Conservation (phyloP, 2,888 invertebrate species). For the Deladenus siricidicola region DNA sequence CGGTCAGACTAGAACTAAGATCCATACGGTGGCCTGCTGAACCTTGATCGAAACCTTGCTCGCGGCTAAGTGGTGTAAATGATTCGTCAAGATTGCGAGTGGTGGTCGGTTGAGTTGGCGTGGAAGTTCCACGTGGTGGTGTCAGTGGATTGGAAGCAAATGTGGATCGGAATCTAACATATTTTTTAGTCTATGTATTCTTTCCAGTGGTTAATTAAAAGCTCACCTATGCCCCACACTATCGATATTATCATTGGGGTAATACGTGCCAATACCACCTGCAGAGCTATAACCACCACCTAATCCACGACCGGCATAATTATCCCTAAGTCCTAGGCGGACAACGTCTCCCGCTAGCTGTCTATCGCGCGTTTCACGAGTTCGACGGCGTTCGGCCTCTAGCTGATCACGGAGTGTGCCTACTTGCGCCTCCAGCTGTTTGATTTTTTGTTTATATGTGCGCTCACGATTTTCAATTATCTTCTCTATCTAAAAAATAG, state of each 20-base stretch:
- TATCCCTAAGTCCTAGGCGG: conserved; percentile 27
- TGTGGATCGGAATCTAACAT: conserved; percentile 31
- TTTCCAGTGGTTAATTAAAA: conserved; percentile 12
- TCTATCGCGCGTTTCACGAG: conserved; percentile 44
- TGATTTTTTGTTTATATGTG: conserved; percentile 44
- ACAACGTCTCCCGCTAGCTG: conserved; percentile 45
- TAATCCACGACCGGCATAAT: conserved; percentile 21
- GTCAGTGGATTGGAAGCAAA: conserved; percentile 52
- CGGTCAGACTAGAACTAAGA: background rate
- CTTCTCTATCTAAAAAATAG: conserved; percentile 42
- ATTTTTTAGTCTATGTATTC: background rate
- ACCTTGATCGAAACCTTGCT: conserved; percentile 29
- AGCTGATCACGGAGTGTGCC: conserved; percentile 46
- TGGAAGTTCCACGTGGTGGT: conserved; percentile 51
- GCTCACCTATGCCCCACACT: conserved; percentile 18
- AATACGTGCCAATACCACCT: too few species aligned
- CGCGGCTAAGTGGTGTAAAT: conserved; percentile 10
- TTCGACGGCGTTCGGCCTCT: conserved; percentile 44
- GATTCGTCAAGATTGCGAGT: background rate
- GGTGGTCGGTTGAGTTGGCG: conserved; percentile 35
- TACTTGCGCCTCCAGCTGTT: conserved; percentile 50
- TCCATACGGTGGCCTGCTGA: background rate
- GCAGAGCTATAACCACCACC: conserved; percentile 21
- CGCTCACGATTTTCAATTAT: conserved; percentile 51
- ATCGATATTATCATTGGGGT: conserved; percentile 38